These are phyloP conservation scores for Meandrusa payeni DNA, from an alignment of 2,888 invertebrate genomes.

Conservation along the genomic window DNA sequence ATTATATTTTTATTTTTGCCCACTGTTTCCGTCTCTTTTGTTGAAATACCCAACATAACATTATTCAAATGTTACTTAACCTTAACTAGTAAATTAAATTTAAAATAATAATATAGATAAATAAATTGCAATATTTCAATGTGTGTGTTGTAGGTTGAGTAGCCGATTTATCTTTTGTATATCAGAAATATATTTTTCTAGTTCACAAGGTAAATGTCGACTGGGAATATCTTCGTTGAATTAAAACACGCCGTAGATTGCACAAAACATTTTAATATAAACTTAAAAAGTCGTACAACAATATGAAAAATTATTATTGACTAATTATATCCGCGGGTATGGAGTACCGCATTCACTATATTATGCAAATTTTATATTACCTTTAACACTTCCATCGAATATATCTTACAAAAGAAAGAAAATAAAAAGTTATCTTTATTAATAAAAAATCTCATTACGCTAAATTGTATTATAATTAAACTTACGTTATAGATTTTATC, in stretches of 20 bases:
- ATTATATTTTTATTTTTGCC: too few species aligned
- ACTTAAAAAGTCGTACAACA: conserved; percentile 93
- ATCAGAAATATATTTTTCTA: too few species aligned
- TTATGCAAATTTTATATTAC: conserved; percentile 84
- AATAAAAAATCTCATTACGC: conserved; percentile 79
- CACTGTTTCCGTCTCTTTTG: too few species aligned
- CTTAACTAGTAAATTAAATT: too few species aligned
- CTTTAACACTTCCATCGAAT: conserved; percentile 81
- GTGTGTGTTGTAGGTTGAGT: too few species aligned
- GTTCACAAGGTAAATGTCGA: too few species aligned
- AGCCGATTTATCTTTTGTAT: too few species aligned
- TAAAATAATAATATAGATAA: too few species aligned
- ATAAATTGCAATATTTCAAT: too few species aligned
- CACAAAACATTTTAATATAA: conserved; percentile 93
- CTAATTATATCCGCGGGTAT: conserved; percentile 86
- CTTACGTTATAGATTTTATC: conserved; percentile 80
- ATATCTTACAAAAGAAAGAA: conserved; percentile 80
- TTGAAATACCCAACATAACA: too few species aligned
- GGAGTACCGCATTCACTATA: conserved; percentile 86
- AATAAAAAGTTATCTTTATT: conserved; percentile 77
- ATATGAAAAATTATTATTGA: conserved; percentile 92
- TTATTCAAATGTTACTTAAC: too few species aligned
- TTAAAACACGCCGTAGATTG: conserved; percentile 78
- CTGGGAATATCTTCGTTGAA: conserved; percentile 30
- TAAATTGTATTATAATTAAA: conserved; percentile 75